Conservation (phyloP, 35 echinoderm and acorn worm species). For the Acanthaster planci region DNA sequence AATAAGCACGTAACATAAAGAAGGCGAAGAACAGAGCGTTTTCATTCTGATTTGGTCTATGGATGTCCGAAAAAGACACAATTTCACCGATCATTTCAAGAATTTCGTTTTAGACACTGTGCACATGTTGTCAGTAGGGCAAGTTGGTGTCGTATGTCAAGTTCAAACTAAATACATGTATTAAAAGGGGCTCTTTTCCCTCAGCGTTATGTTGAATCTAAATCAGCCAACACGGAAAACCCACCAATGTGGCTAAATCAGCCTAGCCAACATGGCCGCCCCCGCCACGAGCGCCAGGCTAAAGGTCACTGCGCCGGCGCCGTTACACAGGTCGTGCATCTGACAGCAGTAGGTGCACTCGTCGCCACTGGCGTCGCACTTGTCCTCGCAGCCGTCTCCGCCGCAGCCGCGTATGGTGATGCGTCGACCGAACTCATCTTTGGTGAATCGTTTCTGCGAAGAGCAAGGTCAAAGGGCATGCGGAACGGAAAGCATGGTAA, state of each 20-base stretch:
- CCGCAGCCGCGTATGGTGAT: neutral
- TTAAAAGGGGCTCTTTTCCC: no score
- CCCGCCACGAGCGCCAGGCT: conserved; percentile 19
- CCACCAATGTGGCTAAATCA: neutral
- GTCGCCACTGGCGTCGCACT: neutral
- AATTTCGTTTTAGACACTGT: no score
- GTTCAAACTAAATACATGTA: no score
- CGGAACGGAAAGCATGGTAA: neutral
- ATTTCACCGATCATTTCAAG: no score
- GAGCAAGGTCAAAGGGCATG: neutral
- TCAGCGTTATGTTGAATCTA: no score
- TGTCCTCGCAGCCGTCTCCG: neutral
- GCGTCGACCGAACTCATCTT: neutral
- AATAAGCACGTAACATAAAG: no score
- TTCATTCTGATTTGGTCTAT: no score
- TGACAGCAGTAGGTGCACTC: conserved; percentile 31
- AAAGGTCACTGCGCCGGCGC: conserved; percentile 13
- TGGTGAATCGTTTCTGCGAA: conserved; percentile 32
- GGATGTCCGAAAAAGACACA: no score
- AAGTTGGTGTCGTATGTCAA: no score
- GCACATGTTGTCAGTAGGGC: no score
- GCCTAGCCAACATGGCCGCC: conserved; percentile 12
- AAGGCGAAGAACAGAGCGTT: no score
- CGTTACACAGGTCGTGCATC: conserved; percentile 23
- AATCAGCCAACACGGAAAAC: no score